phyloP scores from a whole-genome alignment of 2,797 vertebrate species.

The Protosalanx chinensis region DNA sequence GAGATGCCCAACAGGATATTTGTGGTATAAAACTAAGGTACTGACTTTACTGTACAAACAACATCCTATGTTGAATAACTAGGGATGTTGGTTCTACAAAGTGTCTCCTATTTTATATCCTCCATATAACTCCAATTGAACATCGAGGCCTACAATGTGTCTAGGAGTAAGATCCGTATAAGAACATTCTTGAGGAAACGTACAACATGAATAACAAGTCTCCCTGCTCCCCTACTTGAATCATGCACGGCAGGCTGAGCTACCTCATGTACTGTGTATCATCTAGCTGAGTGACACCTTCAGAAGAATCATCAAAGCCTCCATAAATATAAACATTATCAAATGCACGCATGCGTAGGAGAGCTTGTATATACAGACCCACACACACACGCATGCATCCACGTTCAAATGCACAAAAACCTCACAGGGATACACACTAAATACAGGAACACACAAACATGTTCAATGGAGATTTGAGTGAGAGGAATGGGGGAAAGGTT shows the following conservation, averaged over 20 bases:
- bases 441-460: slow-evolving; percentile 39
- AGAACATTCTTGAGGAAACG: slow-evolving; percentile 15
- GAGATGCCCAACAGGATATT: too few species aligned
- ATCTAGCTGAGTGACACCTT: slow-evolving; percentile 40
- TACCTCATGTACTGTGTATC: slow-evolving; percentile 31
- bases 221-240: slow-evolving; percentile 25
- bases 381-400: slow-evolving; percentile 14
- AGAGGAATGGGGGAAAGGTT: slow-evolving; percentile 23
- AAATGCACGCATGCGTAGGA: too few species aligned
- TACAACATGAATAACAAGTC: slow-evolving; percentile 25
- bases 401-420: slow-evolving; percentile 44
- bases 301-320: slow-evolving; percentile 60
- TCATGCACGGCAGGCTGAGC: slow-evolving; percentile 32
- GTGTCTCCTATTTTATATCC: too few species aligned
- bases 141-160: too few species aligned
- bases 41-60: slow-evolving; percentile 11
- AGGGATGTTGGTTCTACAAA: too few species aligned
- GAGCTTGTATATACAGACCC: background rate
- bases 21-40: background rate
- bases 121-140: too few species aligned
- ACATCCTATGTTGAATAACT: too few species aligned
- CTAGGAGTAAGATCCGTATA: slow-evolving; percentile 1
- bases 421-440: slow-evolving; percentile 56
- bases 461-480: slow-evolving; percentile 17
- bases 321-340: slow-evolving; percentile 50